Conservation (phyloP, 1,140 invertebrate genomes). For the Magallana gigas region DNA sequence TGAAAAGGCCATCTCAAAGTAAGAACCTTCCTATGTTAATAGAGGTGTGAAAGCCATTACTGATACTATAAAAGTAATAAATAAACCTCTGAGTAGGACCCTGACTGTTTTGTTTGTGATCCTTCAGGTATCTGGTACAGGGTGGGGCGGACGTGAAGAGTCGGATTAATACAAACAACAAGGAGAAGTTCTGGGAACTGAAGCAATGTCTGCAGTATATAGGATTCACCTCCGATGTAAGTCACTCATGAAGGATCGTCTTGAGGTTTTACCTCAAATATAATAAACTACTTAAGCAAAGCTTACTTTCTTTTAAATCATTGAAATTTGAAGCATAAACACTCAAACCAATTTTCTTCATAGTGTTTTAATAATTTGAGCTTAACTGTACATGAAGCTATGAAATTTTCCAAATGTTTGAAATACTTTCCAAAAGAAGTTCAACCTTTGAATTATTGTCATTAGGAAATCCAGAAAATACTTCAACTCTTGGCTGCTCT, state of each 20-base stretch:
- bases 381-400: no score
- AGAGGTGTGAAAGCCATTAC: no score
- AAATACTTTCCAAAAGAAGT: no score
- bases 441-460: not conserved
- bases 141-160: not conserved
- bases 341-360: no score
- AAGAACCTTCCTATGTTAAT: no score
- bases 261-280: no score
- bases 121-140: conserved; percentile 57
- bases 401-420: no score
- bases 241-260: not conserved
- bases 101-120: not conserved
- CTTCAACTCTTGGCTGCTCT: conserved; percentile 72
- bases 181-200: conserved; percentile 71
- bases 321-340: no score
- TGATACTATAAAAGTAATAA: no score
- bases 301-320: no score
- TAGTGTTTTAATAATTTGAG: no score
- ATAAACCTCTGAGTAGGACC: not conserved
- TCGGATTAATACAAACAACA: conserved; percentile 51
- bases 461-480: conserved; percentile 81
- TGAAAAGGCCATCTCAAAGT: not conserved
- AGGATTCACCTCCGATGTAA: conserved; percentile 69
- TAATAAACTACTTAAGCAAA: no score
- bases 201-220: conserved; percentile 71